A percentile compares a stretch with the other conserved stretches of the same genome.
These are phyloP conservation scores for Euclidia mi DNA, from an alignment of 2,888 invertebrate genomes.

Conservation along the genomic window DNA sequence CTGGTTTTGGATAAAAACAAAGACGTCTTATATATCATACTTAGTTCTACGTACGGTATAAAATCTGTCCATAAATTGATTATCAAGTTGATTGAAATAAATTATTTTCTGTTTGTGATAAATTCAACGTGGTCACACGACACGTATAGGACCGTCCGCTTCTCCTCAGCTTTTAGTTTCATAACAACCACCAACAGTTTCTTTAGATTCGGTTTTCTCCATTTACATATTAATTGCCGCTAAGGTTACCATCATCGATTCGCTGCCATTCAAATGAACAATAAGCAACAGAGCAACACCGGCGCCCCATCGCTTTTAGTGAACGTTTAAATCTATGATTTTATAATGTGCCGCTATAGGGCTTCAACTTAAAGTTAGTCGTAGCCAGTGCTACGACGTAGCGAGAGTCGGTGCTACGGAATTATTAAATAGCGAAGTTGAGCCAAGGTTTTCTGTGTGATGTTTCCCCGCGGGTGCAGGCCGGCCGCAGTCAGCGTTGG, in stretches of 20 bases:
- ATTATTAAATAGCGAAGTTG: constrained; percentile 3
- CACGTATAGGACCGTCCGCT: too few relatives aligned
- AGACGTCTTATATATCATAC: too few relatives aligned
- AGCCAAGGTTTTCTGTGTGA: background rate
- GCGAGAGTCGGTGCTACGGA: background rate
- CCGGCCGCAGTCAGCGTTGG: too few relatives aligned
- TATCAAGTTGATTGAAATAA: too few relatives aligned
- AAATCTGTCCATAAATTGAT: too few relatives aligned
- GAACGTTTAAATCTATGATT: constrained; percentile 3
- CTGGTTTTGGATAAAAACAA: too few relatives aligned
- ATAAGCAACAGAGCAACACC: too few relatives aligned
- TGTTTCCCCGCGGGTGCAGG: background rate
- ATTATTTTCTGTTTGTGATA: too few relatives aligned
- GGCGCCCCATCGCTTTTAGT: background rate
- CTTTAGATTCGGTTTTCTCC: background rate
- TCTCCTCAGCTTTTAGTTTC: too few relatives aligned
- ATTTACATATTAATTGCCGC: background rate
- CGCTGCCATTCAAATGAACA: background rate
- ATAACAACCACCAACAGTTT: background rate
- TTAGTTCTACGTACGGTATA: too few relatives aligned
- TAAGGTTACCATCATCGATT: background rate
- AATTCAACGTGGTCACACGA: too few relatives aligned
- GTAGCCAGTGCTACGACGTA: background rate
- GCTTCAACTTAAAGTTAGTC: constrained; percentile 3
- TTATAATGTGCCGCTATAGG: background rate